Base-by-base conservation (phyloP, 2,797 vertebrate species). In the Crenichthys baileyi region DNA sequence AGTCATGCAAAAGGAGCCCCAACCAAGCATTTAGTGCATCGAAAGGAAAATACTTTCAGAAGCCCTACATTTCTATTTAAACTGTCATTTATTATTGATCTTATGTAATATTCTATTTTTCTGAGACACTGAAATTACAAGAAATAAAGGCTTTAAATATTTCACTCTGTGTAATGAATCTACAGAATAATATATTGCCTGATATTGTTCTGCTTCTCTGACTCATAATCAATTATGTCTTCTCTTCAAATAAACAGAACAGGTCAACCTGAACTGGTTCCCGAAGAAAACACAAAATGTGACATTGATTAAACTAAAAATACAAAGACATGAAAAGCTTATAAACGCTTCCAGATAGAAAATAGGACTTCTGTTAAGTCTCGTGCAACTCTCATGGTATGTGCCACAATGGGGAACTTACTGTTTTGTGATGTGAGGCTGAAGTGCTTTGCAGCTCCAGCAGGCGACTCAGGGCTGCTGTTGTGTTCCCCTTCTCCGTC, bases 401-500 rank as follows among this genome's bases (percentile, higher is more conserved):
- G 50, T 26, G 1, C 5, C 44, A 22, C 8, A 50, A 36, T 46
- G 29, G 55, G 72, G 16, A 5, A 67, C 92, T 91, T 95, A 99
- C 98, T 0, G 97, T 97, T 92, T 96, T 97, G 60, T 97, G 96
- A 85, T 96, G 95, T 0, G 96, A 96, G n/a, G 95, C 93, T 55
- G 96, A 94, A 7, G 92, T 89, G 82, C 97, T 97, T 90, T 97
- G 97, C 77, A 99, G 95, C 75, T 98, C 97, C 51, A 90, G 89
- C 80, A 96, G 93, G 88, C 92, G 97, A 88, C 94, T 93, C 84
- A 96, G 94, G 67, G 97, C 92, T 5, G 92, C 93, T 26, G 96
- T 97, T 82, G 95, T 94, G 91, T 99, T 99, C 83, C 98, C 98
- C 90, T 91, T 97, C 92, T 98, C 97, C 0, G 96, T 96, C 84